Evolutionary conservation across 2,888 invertebrate species (phyloP), one percentile per base, ranked within the genome.

Genomic region (Plusia festucae): DNA sequence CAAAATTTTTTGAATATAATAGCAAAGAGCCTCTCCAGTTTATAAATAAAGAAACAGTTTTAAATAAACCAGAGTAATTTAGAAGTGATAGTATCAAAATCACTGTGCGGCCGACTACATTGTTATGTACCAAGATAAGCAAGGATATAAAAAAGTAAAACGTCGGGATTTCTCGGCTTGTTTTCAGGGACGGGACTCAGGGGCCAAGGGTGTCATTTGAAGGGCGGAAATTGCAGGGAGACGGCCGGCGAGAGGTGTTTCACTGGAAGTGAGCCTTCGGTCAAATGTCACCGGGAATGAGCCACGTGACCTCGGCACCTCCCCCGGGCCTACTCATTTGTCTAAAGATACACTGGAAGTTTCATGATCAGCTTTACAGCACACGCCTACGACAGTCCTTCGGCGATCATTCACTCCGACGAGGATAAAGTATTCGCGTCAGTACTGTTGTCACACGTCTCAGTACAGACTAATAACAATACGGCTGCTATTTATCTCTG

Each of bases 221-320:
- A 82, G 83, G 85, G 86, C 90, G 90, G 89, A 90, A 90, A 91
- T 90, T 89, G 86, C 85, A 83, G 86, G 82, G 85, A 86, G 85
- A n/a, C n/a, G n/a, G 82, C 78, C 82, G 84, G 79, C 73, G 83
- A 79, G 84, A 88, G 87, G 88, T 89, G 84, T 82, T 85, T 86
- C 82, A 87, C 81, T 85, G 70, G 84, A 85, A 88, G 85, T 84
- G 82, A 87, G 83, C 84, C 82, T 84, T 88, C 88, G 85, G 87
- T 86, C 88, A 88, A 89, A 89, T 90, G 89, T 89, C 89, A 86
- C 84, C 78, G 85, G 84, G 87, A 87, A 88, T 86, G 86, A 87
- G 85, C 83, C 74, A 85, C 86, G 86, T 86, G 89, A 87, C 88
- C 86, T 85, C 84, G 79, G 66, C 76, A 61, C 68, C 67, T 78